These are phyloP conservation scores for Mythimna vitellina DNA, from an alignment of 2,888 invertebrate genomes.

Conservation along the genomic window DNA sequence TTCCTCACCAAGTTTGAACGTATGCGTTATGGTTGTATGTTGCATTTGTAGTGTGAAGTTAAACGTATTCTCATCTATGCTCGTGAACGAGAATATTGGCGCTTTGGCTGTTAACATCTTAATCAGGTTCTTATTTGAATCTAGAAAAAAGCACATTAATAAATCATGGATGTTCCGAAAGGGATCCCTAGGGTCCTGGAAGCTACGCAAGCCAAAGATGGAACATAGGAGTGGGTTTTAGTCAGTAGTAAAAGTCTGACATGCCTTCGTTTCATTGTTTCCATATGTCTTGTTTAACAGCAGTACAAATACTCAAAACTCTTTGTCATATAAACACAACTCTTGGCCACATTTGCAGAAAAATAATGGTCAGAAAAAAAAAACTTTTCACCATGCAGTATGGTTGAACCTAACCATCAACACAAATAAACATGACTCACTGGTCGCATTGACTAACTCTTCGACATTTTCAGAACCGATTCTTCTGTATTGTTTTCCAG, in stretches of 20 bases:
- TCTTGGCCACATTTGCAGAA: no score
- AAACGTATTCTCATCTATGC: slow-evolving; percentile 70
- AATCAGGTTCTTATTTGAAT: slow-evolving; percentile 68
- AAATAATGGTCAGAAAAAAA: no score
- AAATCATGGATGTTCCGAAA: no score
- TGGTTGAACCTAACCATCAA: background rate
- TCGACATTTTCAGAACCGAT: background rate
- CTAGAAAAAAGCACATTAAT: slow-evolving; percentile 61
- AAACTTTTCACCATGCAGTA: no score
- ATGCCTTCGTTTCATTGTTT: no score
- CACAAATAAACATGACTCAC: background rate
- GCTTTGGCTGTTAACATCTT: slow-evolving; percentile 68
- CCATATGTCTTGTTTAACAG: no score
- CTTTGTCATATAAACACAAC: no score
- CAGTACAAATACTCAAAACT: no score
- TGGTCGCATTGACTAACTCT: background rate
- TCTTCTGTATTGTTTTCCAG: slow-evolving; percentile 2
- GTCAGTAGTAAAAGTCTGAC: no score
- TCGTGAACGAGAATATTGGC: slow-evolving; percentile 77
- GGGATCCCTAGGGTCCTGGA: no score
- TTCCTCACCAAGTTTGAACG: slow-evolving; percentile 76
- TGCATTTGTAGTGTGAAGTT: slow-evolving; percentile 70
- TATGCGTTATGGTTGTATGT: slow-evolving; percentile 62
- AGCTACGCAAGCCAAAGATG: no score
- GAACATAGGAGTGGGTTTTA: no score